Base-by-base conservation (phyloP, 1,140 invertebrate genomes). In the Dolichoris vasculosae region DNA sequence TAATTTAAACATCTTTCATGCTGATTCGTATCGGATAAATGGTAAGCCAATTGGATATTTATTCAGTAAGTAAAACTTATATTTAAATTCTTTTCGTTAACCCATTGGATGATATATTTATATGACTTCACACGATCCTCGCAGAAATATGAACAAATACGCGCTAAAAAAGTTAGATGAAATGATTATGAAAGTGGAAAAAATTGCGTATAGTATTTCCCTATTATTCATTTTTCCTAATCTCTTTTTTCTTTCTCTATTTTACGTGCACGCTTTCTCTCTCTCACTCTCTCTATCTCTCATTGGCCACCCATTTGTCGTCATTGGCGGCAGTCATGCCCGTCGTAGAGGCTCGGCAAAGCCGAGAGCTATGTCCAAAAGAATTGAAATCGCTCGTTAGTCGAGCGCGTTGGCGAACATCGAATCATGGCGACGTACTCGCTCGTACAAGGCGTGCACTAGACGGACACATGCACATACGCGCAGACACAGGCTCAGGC, bases 341-440 rank as follows among this genome's bases (percentile, higher is more conserved):
- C 59, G 0, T 46, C 32, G n/a, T 8, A 38, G 6, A 13, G 43
- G 43, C 43, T 46, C 43, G 43, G 6, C 43, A 46, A 6, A 46
- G 43, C 43, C 43, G 48, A 13, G 40, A 17, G 48, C 69, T 59
- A 3, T 69, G 77, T 67, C 20, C 51, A 38, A 82, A 86, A 86
- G 80, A 87, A 87, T 85, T 83, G 86, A 80, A 86, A 87, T 87
- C 84, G 77, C 86, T 87, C 86, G 86, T 87, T 87, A 87, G 77
- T n/a, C 75, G 48, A 67, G 77, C 26, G 40, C 63, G 35, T 46
- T 32, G 20, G n/a, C 48, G 38, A 69, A 30, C 40, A 32, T 26
- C 35, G 55, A 20, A 43, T 76, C 43, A 76, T 32, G 15, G 38
- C n/a, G 26, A 30, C 23, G 55, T 75, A 23, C 17, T 17, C 43